Evolutionary conservation across 64 coral and sea anemone species (phyloP).

Genomic region (Hydrozoanthus tunicans): DNA sequence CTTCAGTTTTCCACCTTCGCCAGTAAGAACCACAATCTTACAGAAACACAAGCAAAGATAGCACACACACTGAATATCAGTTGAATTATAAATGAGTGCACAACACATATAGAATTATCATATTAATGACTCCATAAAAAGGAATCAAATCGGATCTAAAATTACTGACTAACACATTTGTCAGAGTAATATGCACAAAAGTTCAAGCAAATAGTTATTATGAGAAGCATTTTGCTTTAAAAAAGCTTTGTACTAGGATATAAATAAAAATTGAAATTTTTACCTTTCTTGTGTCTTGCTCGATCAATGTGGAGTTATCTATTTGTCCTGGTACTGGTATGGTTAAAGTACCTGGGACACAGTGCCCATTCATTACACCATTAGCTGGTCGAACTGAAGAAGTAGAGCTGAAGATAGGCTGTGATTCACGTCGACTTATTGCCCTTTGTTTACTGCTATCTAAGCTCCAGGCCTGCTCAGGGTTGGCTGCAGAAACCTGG

Average conservation of each 20-base stretch:
- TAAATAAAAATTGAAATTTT: not conserved
- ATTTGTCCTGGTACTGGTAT: slow-evolving; percentile 75
- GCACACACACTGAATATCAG: not conserved
- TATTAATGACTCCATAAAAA: too few species aligned
- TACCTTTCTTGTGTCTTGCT: slow-evolving; percentile 92
- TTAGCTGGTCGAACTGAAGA: slow-evolving; percentile 48
- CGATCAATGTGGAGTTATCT: slow-evolving; percentile 86
- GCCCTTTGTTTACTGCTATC: slow-evolving; percentile 45
- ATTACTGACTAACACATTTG: not conserved
- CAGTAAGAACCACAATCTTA: slow-evolving; percentile 82
- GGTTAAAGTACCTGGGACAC: slow-evolving; percentile 12
- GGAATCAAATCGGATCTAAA: slow-evolving; percentile 1
- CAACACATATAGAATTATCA: too few species aligned
- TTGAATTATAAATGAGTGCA: too few species aligned
- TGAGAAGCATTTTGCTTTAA: too few species aligned
- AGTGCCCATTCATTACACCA: slow-evolving; percentile 74
- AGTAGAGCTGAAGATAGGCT: slow-evolving; percentile 44
- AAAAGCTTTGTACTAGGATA: too few species aligned
- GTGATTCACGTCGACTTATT: slow-evolving; percentile 68
- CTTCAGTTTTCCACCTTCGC: slow-evolving; percentile 94
- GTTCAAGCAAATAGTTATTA: too few species aligned
- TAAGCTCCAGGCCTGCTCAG: slow-evolving; percentile 59
- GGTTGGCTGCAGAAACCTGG: slow-evolving; percentile 41
- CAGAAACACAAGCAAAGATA: not conserved
- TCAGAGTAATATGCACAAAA: too few species aligned